Evolutionary conservation across 92 coral and sea anemone genomes (phyloP), one percentile per base, ranked within the genome.

Genomic region (Bergia puertoricense): DNA sequence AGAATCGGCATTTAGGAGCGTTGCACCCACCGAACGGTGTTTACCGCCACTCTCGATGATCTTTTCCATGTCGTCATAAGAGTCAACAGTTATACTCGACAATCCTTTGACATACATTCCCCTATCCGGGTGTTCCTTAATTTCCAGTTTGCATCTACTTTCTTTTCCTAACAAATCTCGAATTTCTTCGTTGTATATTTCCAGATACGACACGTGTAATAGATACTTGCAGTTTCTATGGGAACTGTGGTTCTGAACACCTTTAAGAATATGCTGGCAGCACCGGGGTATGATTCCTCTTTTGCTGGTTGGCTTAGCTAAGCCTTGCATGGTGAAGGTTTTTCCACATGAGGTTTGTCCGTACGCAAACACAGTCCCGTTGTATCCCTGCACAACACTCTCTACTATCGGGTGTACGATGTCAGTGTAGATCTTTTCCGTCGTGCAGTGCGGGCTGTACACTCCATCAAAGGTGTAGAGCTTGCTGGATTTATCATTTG

Each of bases 291-390:
- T 93, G 78, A 95, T 92, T 3, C 98, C 98, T 7, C 89, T 85
- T 62, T 93, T 95, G 6, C 86, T 79, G 20, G 81, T 85, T 5
- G 96, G 94, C 69, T 82, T 85, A 30, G 89, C 75, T 30, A 89
- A 79, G 14, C 98, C 98, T 54, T 95, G 91, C 98, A 95, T 95
- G 3, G 98, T 95, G 85, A 95, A 95, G 8, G 98, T 95, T 78
- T 95, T 95, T 38, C 98, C 98, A 80, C 98, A 95, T 0, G 98
- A 92, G 22, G 98, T 95, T 82, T 95, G 98, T 20, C 98, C 98
- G 87, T 95, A 95, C 0, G 96, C 98, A 80, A 95, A 95, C 51
- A 95, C 98, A 0, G 98, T 95, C 0, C 98, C 98, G 88, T 95
- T 95, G 69, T 95, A 95, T 15, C 98, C 98, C 30, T 93, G 96